Percentiles rank a stretch among this genome's conserved stretches.
These are phyloP conservation scores for Sciurus carolinensis DNA, from an alignment of 2,797 vertebrate species.

Conservation along the genomic window DNA sequence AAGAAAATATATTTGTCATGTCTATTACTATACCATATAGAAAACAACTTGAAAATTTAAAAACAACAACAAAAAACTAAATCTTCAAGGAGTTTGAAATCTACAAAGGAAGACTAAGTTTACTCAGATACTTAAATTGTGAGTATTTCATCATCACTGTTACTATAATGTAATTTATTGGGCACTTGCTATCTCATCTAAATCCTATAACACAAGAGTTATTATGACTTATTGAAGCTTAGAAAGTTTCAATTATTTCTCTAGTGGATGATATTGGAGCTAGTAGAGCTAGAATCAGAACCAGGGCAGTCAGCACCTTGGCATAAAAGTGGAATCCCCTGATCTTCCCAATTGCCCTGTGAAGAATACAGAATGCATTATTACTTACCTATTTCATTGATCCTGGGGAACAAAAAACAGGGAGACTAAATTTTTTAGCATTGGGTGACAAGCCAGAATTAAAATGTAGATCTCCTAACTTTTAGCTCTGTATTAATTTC, in stretches of 20 bases:
- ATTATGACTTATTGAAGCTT: not conserved
- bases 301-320: not conserved
- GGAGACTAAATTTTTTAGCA: conserved; percentile 2
- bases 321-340: not conserved
- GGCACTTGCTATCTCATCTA: not conserved
- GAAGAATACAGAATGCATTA: not conserved
- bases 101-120: not conserved
- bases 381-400: not conserved
- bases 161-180: not conserved
- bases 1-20: not conserved
- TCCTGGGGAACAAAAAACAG: not conserved
- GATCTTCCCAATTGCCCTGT: not conserved
- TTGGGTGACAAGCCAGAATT: not conserved
- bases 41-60: not conserved
- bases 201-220: not conserved
- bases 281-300: not conserved
- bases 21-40: not conserved
- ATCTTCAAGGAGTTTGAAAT: not conserved
- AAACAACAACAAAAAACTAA: not conserved
- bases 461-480: not conserved
- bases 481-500: not conserved
- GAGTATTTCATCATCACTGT: not conserved
- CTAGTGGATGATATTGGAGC: not conserved
- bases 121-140: not conserved
- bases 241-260: not conserved